Evolutionary conservation across 2,113 vertebrate genomes (phyloP).

Genomic region (Ophthalmolycus amberensis): DNA sequence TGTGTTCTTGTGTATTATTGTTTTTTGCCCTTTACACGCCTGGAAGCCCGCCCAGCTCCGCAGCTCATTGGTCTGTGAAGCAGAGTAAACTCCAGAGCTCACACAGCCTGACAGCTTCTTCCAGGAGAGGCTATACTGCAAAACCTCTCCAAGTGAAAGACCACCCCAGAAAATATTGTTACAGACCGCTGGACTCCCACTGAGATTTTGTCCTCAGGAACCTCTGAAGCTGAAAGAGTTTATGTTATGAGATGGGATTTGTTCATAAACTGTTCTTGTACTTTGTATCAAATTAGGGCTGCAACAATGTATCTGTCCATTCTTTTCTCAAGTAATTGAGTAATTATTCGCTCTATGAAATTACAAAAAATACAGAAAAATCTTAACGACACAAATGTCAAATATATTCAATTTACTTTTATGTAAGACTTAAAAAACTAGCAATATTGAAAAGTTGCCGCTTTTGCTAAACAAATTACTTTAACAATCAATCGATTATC

Average conservation of each 20-base stretch:
- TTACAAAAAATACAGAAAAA: not conserved
- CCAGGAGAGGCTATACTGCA: constrained; percentile 44
- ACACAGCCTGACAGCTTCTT: constrained; percentile 68
- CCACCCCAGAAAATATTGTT: constrained; percentile 44
- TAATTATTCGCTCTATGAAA: not conserved
- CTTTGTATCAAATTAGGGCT: not conserved
- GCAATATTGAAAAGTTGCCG: not conserved
- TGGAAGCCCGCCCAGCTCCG: constrained; percentile 69
- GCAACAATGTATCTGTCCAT: not conserved
- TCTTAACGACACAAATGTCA: not conserved
- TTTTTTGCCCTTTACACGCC: constrained; percentile 75
- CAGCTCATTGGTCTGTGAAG: constrained; percentile 72
- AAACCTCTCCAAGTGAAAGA: constrained; percentile 58
- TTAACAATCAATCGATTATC: not conserved
- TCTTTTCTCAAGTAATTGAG: not conserved
- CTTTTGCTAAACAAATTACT: not conserved
- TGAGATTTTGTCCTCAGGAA: not conserved
- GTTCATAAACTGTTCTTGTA: not conserved
- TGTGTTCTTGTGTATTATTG: constrained; percentile 69
- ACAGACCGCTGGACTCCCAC: constrained; percentile 25
- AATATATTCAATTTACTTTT: not conserved
- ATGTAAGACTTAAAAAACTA: not conserved
- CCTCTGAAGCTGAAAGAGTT: not conserved
- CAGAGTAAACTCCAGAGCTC: constrained; percentile 66
- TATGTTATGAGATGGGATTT: not conserved